These are phyloP conservation scores for Prenolepis imparis DNA, from an alignment of 2,888 invertebrate genomes.

Conservation along the genomic window DNA sequence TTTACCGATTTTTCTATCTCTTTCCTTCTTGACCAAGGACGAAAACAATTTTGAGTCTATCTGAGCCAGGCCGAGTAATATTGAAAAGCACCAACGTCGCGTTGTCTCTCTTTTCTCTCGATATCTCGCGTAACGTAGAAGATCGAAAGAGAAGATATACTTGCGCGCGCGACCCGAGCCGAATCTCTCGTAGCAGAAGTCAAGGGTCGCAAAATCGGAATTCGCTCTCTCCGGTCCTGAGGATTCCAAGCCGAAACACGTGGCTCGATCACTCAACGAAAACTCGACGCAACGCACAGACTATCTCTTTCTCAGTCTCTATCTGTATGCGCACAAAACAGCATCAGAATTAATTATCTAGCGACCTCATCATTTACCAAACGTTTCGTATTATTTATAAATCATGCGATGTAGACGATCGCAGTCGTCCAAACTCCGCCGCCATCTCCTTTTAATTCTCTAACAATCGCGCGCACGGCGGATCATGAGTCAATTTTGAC, in stretches of 20 bases:
- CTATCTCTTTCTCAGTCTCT: constrained; percentile 36
- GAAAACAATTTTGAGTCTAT: constrained; percentile 48
- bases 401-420: constrained; percentile 59
- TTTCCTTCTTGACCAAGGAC: constrained; percentile 32
- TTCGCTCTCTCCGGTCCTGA: background rate
- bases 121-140: constrained; percentile 11
- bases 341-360: constrained; percentile 40
- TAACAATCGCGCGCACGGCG: background rate
- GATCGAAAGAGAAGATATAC: constrained; percentile 35
- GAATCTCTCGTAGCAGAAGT: background rate
- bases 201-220: background rate
- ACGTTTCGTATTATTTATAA: constrained; percentile 36
- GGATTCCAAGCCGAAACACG: background rate
- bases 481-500: constrained; percentile 1
- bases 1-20: constrained; percentile 47
- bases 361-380: background rate
- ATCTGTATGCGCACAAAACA: constrained; percentile 16
- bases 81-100: constrained; percentile 49
- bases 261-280: background rate
- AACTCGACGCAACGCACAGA: background rate
- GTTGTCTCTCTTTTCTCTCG: constrained; percentile 24
- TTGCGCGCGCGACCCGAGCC: constrained; percentile 21
- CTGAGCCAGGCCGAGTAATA: constrained; percentile 48
- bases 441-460: constrained; percentile 21
- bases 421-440: constrained; percentile 58